Evolutionary conservation across 2,888 invertebrate species (phyloP), one percentile per base, ranked within the genome.

Genomic region (Therioaphis trifolii): DNA sequence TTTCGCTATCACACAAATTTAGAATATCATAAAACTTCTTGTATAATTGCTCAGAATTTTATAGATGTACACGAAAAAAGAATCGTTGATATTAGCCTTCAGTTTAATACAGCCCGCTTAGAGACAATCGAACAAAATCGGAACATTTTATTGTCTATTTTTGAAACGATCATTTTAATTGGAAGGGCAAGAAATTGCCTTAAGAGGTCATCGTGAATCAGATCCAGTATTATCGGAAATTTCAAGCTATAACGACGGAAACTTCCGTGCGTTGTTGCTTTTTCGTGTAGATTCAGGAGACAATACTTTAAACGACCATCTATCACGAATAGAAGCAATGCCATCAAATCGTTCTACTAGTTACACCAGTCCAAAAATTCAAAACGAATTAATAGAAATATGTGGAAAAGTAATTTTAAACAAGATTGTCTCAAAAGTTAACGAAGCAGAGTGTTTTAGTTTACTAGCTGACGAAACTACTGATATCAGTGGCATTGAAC

Each of bases 391-490:
- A 35, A 87, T 87, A 72, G 71, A 85, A 24, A 85, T 84, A 66
- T 86, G 87, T 58, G 86, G 86, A 35, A 72, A 86, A n/a, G 55
- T 86, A 61, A 85, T 87, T 79, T 78, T 84, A 46, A 84, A 85
- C 71, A 79, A 86, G 66, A 86, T 87, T 75, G 86, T 87, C 35
- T 78, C 80, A 24, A 86, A 86, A 78, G 84, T 87, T n/a, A 87
- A 87, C 84, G 84, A 85, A 79, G 84, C 86, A 75, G 84, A 86
- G 88, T n/a, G n/a, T n/a, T n/a, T n/a, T n/a, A n/a, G n/a, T n/a
- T n/a, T n/a, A n/a, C n/a, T n/a, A n/a, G n/a, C 87, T 80, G 87
- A 87, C 85, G 87, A 87, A 86, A 87, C 87, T 75, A 86, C 87
- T n/a, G n/a, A n/a, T n/a, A n/a, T n/a, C n/a, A n/a, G n/a, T n/a